A percentile compares a stretch with the other conserved stretches of the same genome.
Conservation (phyloP, 1,140 invertebrate genomes). For the Tetramorium simillimum region DNA sequence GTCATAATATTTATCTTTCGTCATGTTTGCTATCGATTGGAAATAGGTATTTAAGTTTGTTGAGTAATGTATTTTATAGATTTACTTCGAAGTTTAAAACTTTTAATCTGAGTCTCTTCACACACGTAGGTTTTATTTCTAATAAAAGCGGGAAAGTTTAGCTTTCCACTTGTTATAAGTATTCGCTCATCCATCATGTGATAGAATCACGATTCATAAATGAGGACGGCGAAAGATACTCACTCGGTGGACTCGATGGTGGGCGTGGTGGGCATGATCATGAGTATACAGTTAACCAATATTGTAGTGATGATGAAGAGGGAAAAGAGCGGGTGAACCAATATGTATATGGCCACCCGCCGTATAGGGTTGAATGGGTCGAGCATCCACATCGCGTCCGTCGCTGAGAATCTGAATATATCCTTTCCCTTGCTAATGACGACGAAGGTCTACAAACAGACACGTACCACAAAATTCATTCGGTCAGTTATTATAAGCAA, state of each 20-base stretch:
- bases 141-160: neutral
- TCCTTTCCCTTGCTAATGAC: constrained; percentile 99
- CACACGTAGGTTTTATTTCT: neutral
- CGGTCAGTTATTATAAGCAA: neutral
- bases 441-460: constrained; percentile 95
- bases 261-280: constrained; percentile 97
- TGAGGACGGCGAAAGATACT: constrained; percentile 86
- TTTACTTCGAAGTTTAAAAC: neutral
- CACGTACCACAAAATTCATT: constrained; percentile 6
- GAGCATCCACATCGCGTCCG: constrained; percentile 97
- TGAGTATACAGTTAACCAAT: constrained; percentile 98
- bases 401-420: constrained; percentile 99
- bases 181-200: neutral
- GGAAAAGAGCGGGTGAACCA: constrained; percentile 99
- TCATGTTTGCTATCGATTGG: neutral
- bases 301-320: constrained; percentile 99
- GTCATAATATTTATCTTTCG: neutral
- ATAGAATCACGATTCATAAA: neutral
- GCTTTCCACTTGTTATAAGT: neutral
- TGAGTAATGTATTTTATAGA: neutral
- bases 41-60: neutral
- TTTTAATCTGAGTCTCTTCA: neutral
- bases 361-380: constrained; percentile 99
- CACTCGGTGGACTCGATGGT: constrained; percentile 98
- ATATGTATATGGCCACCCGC: constrained; percentile 98